Evolutionary conservation across 1,140 invertebrate genomes (phyloP).

Genomic region (Drosophila funebris): DNA sequence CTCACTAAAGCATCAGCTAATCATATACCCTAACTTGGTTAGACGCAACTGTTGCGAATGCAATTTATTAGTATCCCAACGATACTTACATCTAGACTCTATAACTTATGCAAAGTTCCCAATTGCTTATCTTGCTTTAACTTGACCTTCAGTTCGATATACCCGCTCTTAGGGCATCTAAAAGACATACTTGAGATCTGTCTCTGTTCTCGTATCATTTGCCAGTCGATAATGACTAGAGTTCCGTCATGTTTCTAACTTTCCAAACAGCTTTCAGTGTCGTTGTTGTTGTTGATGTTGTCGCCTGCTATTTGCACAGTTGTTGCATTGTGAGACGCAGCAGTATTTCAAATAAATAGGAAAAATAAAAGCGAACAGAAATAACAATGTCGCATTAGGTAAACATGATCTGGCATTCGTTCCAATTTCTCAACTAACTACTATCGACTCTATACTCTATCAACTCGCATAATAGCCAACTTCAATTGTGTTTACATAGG

Average conservation of each 20-base stretch:
- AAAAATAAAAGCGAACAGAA: slow-evolving; percentile 58
- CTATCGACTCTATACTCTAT: slow-evolving; percentile 43
- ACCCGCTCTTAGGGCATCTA: slow-evolving; percentile 26
- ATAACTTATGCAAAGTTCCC: no score
- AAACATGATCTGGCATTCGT: slow-evolving; percentile 77
- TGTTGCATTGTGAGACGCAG: slow-evolving; percentile 68
- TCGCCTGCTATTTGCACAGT: slow-evolving; percentile 80
- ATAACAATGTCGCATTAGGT: slow-evolving; percentile 75
- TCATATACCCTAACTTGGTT: slow-evolving; percentile 31
- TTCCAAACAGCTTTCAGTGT: slow-evolving; percentile 71
- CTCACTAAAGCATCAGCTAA: not conserved
- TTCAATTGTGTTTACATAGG: slow-evolving; percentile 70
- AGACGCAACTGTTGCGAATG: no score
- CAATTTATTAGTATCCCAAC: no score
- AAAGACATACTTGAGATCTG: slow-evolving; percentile 24
- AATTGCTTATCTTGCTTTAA: not conserved
- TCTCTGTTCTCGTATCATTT: slow-evolving; percentile 31
- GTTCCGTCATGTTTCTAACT: slow-evolving; percentile 68
- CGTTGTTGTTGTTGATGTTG: slow-evolving; percentile 41
- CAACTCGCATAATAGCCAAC: slow-evolving; percentile 37
- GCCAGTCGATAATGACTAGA: slow-evolving; percentile 48
- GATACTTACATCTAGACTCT: no score
- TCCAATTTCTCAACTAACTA: slow-evolving; percentile 73
- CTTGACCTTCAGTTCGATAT: not conserved
- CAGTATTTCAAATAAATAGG: slow-evolving; percentile 73